Conservation (phyloP, 2,888 invertebrate genomes). For the Melieria picta region DNA sequence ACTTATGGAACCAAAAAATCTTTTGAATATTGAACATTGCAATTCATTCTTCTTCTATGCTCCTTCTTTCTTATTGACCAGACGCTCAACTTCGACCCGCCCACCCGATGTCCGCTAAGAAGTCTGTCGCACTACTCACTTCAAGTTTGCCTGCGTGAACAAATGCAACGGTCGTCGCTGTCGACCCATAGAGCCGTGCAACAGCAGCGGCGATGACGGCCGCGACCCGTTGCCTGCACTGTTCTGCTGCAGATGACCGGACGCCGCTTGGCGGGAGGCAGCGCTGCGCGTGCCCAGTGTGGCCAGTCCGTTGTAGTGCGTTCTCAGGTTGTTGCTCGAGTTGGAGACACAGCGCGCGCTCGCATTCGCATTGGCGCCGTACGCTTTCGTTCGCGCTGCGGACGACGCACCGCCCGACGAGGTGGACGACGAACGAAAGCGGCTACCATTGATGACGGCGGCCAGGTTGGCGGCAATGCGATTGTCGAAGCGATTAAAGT, state of each 20-base stretch:
- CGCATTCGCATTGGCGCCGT: conserved; percentile 34
- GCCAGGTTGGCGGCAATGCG: conserved; percentile 59
- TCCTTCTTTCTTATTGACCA: too few relatives aligned
- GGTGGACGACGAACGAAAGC: conserved; percentile 57
- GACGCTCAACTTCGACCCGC: too few relatives aligned
- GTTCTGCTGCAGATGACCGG: conserved; percentile 29
- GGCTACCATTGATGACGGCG: conserved; percentile 55
- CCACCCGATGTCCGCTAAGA: too few relatives aligned
- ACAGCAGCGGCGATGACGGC: conserved; percentile 28
- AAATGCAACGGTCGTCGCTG: conserved; percentile 57
- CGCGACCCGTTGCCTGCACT: conserved; percentile 8
- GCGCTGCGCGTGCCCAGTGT: conserved; percentile 3
- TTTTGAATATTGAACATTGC: too few relatives aligned
- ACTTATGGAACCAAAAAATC: too few relatives aligned
- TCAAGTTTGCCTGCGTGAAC: conserved; percentile 61
- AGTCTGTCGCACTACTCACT: conserved; percentile 54
- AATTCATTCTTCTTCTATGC: too few relatives aligned
- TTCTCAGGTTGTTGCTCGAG: conserved; percentile 21
- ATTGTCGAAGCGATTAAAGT: conserved; percentile 61
- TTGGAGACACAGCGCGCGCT: conserved; percentile 1
- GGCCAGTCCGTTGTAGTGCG: conserved; percentile 29
- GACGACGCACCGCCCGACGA: conserved; percentile 15
- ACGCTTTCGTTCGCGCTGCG: conserved; percentile 35
- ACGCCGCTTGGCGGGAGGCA: conserved; percentile 22
- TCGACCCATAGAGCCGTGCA: conserved; percentile 43